These are phyloP conservation scores for Plestiodon gilberti DNA, from an alignment of 2,113 vertebrate genomes.

Conservation along the genomic window DNA sequence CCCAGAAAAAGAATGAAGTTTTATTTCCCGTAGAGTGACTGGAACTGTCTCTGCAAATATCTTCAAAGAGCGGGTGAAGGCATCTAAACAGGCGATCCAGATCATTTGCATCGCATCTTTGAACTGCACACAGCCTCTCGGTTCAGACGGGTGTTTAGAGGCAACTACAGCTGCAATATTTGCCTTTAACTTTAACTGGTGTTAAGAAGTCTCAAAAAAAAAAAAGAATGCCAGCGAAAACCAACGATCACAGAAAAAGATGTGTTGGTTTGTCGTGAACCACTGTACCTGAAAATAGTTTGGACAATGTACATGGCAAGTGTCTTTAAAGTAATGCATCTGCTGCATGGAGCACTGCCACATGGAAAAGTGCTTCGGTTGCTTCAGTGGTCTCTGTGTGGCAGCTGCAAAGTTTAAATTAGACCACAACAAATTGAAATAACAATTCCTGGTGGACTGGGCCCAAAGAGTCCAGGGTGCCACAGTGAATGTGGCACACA, in stretches of 20 bases:
- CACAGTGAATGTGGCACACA: too few relatives aligned
- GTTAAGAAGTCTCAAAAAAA: not conserved
- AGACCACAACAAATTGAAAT: too few relatives aligned
- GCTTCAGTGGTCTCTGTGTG: too few relatives aligned
- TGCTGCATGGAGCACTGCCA: too few relatives aligned
- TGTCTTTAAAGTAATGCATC: not conserved
- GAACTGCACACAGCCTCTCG: not conserved
- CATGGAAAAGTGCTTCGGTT: too few relatives aligned
- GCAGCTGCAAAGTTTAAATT: too few relatives aligned
- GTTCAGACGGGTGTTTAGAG: not conserved
- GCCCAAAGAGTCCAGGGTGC: too few relatives aligned
- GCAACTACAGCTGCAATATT: not conserved
- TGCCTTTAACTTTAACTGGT: not conserved
- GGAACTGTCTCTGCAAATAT: not conserved
- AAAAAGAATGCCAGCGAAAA: not conserved
- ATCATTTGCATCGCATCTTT: not conserved
- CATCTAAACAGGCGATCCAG: not conserved
- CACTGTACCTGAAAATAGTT: not conserved
- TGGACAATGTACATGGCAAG: not conserved
- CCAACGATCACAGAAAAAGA: not conserved
- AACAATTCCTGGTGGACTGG: too few relatives aligned
- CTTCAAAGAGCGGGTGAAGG: not conserved
- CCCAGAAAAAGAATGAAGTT: slow-evolving; percentile 13
- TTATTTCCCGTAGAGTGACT: not conserved
- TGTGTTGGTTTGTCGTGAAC: not conserved